Conservation (phyloP, 1,140 invertebrate genomes). For the Drosophila baimaii region DNA sequence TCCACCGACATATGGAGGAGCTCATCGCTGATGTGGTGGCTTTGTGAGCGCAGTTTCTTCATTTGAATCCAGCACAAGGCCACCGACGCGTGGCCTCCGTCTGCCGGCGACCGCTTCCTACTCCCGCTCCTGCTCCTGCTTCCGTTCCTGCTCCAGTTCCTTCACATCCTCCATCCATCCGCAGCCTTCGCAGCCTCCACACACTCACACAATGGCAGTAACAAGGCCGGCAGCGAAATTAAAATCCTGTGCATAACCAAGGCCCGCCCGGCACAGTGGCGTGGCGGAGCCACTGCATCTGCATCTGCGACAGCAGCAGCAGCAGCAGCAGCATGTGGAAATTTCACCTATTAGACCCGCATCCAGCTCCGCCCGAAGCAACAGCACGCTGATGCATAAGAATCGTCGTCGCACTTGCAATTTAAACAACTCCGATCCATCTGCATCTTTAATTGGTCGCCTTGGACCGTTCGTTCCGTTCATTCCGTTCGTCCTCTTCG, state of each 20-base stretch:
- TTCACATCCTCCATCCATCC: conserved; percentile 4
- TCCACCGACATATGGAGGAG: background rate
- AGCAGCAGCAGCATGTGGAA: conserved; percentile 44
- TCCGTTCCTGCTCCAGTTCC: background rate
- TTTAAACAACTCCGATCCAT: conserved; percentile 81
- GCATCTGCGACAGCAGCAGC: conserved; percentile 5
- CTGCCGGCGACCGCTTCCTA: conserved; percentile 31
- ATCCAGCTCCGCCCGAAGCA: conserved; percentile 47
- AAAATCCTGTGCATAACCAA: conserved; percentile 80
- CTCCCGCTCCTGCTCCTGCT: conserved; percentile 6
- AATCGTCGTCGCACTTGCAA: conserved; percentile 79
- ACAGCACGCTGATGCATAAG: conserved; percentile 73
- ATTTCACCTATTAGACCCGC: conserved; percentile 78
- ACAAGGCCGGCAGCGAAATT: conserved; percentile 79
- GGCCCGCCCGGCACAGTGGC: conserved; percentile 39
- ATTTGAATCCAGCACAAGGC: conserved; percentile 81
- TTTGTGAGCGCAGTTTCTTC: conserved; percentile 69
- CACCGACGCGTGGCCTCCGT: conserved; percentile 51
- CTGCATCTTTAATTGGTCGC: conserved; percentile 80
- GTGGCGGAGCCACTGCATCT: conserved; percentile 36
- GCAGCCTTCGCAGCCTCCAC: conserved; percentile 7
- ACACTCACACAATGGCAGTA: conserved; percentile 58
- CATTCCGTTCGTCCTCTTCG: too few species aligned
- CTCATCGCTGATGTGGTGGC: conserved; percentile 16
- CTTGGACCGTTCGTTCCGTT: conserved; percentile 56